phyloP scores from a whole-genome alignment of 2,113 vertebrate species.

The Leptocoma aspasia region DNA sequence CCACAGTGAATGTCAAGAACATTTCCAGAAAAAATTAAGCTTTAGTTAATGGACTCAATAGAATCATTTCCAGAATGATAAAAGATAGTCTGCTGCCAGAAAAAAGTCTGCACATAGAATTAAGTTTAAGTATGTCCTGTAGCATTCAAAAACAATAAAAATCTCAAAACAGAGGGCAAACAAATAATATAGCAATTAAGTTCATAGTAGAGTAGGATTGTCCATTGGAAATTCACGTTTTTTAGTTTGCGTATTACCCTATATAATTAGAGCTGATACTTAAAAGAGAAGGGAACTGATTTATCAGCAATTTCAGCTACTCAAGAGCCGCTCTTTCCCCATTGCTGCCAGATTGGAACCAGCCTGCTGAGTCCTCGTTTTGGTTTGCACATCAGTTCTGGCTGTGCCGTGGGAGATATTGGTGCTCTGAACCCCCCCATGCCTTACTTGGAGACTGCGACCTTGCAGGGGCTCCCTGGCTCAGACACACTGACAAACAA shows the following conservation, averaged over 20 bases:
- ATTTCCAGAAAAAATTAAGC: constrained; percentile 7
- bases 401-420: not conserved
- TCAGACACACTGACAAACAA: not conserved
- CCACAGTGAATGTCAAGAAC: constrained; percentile 1
- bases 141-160: not conserved
- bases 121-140: not conserved
- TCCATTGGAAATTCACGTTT: not conserved
- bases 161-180: not conserved
- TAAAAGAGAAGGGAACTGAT: not conserved
- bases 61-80: constrained; percentile 8
- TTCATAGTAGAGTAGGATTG: not conserved
- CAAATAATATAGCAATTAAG: not conserved
- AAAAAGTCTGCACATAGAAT: not conserved
- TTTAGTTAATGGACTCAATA: not conserved
- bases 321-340: not conserved
- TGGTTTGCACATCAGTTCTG: not conserved
- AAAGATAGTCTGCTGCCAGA: not conserved
- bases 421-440: not conserved
- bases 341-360: not conserved
- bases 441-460: rapidly evolving
- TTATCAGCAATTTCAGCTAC: not conserved
- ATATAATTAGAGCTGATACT: not conserved
- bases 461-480: not conserved
- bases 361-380: not conserved
- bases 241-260: not conserved